Base-by-base conservation (phyloP, 2,888 invertebrate genomes). In the Apodemia duryi region DNA sequence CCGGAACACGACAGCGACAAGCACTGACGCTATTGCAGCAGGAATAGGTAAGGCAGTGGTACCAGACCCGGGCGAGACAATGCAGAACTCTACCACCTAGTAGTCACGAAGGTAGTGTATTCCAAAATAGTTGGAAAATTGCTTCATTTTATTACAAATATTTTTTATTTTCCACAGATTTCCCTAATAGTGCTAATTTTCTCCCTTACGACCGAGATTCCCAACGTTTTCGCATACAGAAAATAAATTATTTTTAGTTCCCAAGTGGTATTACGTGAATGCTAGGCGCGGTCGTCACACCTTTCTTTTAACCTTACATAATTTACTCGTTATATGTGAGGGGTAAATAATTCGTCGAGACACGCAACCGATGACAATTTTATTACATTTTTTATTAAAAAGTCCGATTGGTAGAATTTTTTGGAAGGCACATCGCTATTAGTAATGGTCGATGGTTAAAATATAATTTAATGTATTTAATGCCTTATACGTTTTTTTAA, bases 331-430 rank as follows among this genome's bases (percentile, higher is more conserved):
- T 51, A 64, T 60, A 35, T 64, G 60, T 35, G 32, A 46, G 46
- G 43, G 54, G 46, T 38, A 64, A 64, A 64, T 49, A 64, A 64
- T 49, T 6, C 2, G 21, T 54, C 2, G n/a, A 2, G 61, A 28
- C 64, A 61, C 64, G 64, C 64, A 13, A 64, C 49, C 54, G 49
- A 35, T 49, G 64, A 64, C 60, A 64, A 64, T 64, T 60, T 64
- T 60, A 60, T 60, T 60, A 32, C 32, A n/a, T 38, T 57, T 57
- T 43, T 29, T 43, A 43, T 43, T 43, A 38, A 54, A 28, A n/a
- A 46, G 63, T 43, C 41, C 54, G 41, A 63, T 52, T n/a, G 57
- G 11, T 29, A 41, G 41, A 41, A 41, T 38, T 38, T 38, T 38
- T 38, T 5, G 38, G 38, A 38, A 6, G 38, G 38, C 38, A 38